These are phyloP conservation scores for Caenorhabditis wallacei DNA, from an alignment of 2,888 invertebrate genomes.

Conservation along the genomic window DNA sequence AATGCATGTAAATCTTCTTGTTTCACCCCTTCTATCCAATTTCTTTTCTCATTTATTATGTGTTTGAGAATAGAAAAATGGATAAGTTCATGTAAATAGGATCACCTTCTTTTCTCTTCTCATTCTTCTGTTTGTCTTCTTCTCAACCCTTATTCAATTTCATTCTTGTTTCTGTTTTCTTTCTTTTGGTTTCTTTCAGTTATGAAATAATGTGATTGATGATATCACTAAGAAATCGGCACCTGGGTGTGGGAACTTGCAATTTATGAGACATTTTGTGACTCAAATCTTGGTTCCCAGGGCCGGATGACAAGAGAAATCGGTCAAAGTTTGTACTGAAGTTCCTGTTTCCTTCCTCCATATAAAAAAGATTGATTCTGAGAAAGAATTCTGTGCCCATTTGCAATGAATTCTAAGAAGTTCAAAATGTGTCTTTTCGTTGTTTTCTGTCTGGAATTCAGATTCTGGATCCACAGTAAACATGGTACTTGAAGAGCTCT, in stretches of 20 bases:
- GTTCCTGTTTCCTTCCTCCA: no score
- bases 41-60: conserved; percentile 28
- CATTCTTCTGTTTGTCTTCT: conserved; percentile 8
- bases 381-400: no score
- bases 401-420: no score
- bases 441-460: no score
- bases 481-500: no score
- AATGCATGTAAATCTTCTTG: conserved; percentile 25
- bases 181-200: not conserved
- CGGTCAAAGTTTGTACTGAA: no score
- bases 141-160: not conserved
- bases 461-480: no score
- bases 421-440: no score
- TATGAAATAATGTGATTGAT: not conserved
- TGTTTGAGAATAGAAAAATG: not conserved
- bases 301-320: no score
- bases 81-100: conserved; percentile 47
- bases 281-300: not conserved
- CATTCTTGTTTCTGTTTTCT: not conserved
- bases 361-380: no score
- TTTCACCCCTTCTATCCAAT: conserved; percentile 10
- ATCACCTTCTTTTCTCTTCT: conserved; percentile 4
- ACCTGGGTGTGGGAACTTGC: conserved; percentile 5
- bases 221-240: not conserved
- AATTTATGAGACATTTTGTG: not conserved